Conservation (phyloP, 2,797 vertebrate genomes). For the Petrocephalus schoutedeni region DNA sequence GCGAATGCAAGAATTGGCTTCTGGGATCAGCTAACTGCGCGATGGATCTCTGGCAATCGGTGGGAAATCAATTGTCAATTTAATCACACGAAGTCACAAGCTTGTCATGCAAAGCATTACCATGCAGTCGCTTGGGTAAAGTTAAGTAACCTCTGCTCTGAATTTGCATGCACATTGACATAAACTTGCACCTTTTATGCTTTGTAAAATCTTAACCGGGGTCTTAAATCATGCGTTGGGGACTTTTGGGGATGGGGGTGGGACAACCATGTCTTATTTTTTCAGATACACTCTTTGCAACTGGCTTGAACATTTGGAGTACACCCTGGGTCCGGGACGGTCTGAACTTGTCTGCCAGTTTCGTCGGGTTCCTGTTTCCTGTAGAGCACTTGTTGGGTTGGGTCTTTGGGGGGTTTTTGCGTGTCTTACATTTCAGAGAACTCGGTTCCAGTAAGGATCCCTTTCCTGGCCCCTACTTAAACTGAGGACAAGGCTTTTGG, state of each 20-base stretch:
- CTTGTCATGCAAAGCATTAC: constrained; percentile 66
- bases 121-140: constrained; percentile 64
- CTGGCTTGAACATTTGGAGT: constrained; percentile 44
- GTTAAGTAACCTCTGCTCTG: constrained; percentile 70
- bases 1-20: constrained; percentile 48
- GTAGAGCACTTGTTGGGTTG: not conserved
- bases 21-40: constrained; percentile 66
- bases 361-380: not conserved
- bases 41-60: constrained; percentile 63
- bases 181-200: constrained; percentile 43
- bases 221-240: not conserved
- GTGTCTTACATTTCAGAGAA: constrained; percentile 22
- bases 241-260: constrained; percentile 42
- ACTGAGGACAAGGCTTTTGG: not conserved
- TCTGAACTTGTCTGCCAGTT: not conserved
- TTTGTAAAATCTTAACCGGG: constrained; percentile 34
- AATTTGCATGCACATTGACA: constrained; percentile 65
- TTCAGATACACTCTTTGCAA: constrained; percentile 58
- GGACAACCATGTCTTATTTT: constrained; percentile 58
- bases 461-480: constrained; percentile 19
- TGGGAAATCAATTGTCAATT: constrained; percentile 46
- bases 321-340: constrained; percentile 9
- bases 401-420: not conserved
- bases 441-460: not conserved
- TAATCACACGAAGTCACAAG: constrained; percentile 58